These are phyloP conservation scores for Glossophaga mutica DNA, from an alignment of 2,797 vertebrate species.

Conservation along the genomic window DNA sequence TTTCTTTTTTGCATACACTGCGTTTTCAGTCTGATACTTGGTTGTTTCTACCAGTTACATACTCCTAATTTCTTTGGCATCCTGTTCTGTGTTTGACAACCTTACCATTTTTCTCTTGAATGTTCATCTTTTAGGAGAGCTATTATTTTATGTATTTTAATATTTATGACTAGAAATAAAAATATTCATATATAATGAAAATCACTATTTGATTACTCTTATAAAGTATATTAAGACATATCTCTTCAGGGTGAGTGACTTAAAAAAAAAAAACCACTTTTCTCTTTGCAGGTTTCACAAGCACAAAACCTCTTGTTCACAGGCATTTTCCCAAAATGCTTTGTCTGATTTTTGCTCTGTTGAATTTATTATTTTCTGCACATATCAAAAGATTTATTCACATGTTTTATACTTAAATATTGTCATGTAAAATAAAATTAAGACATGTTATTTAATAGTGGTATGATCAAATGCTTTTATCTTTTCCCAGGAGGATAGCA, in stretches of 20 bases:
- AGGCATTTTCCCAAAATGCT: not conserved
- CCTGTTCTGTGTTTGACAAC: not conserved
- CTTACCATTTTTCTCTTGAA: not conserved
- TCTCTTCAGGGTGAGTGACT: constrained; percentile 14
- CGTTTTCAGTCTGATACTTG: not conserved
- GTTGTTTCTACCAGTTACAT: not conserved
- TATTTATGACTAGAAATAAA: constrained; percentile 35
- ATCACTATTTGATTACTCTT: not conserved
- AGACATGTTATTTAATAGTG: not conserved
- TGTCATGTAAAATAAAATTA: not conserved
- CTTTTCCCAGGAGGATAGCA: constrained; percentile 94
- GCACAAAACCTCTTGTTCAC: not conserved
- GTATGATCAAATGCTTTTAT: constrained; percentile 35
- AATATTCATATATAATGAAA: constrained; percentile 22
- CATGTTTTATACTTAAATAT: constrained; percentile 29
- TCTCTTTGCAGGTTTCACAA: not conserved
- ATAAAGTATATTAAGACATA: not conserved
- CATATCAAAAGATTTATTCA: not conserved
- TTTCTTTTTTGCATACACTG: not conserved
- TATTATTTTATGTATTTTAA: not conserved
- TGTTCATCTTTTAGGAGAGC: not conserved
- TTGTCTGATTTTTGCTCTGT: not conserved
- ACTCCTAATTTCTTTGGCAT: not conserved
- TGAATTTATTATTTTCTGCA: constrained; percentile 30
- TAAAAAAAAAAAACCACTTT: not conserved